Base-by-base conservation (phyloP, 2,113 vertebrate species). In the Neotoma lepida region DNA sequence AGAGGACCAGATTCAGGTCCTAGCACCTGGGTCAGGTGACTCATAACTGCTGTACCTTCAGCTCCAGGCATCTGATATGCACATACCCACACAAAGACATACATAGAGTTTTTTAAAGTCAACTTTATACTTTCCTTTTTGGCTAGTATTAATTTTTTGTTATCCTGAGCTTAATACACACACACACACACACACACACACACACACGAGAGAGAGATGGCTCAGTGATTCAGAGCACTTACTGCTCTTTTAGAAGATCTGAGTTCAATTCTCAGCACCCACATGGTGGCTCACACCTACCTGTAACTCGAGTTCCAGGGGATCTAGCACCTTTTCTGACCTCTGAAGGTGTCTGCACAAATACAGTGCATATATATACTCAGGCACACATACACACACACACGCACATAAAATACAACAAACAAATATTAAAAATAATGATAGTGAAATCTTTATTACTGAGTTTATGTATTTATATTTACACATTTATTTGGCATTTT, bases 81-180 rank as follows among this genome's bases (percentile, higher is more conserved):
- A 35, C 30, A 20, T 33, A 9, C 15, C 44, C 49, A 51, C 77
- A 35, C 4, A 80, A 9, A 51, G 18, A 54, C 49, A 51, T n/a
- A 33, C 46, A 51, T 4, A n/a, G 33, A n/a, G 51, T 58, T 77
- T 74, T 78, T 3, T 8, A n/a, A 6, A 89, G 66, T 68, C 3
- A 54, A 73, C 24, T 80, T 70, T 82, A 39, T 74, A 18, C 13
- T 87, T 91, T 74, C 54, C n/a, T 86, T 92, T 84, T 95, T 84
- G 4, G 14, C 28, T 93, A 35, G 22, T 81, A 77, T 56, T 82
- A 56, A 56, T 82, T 93, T 87, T 76, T 88, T 73, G 80, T 70
- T 76, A 88, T 30, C 26, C 76, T 93, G 58, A 90, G 71, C 24
- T 84, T 74, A 22, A 61, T 22, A 80, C 51, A 58, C 20, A 13